A percentile compares a stretch with the other conserved stretches of the same genome.
Evolutionary conservation across 2,797 vertebrate genomes (phyloP).

Genomic region (Nannoperca australis): DNA sequence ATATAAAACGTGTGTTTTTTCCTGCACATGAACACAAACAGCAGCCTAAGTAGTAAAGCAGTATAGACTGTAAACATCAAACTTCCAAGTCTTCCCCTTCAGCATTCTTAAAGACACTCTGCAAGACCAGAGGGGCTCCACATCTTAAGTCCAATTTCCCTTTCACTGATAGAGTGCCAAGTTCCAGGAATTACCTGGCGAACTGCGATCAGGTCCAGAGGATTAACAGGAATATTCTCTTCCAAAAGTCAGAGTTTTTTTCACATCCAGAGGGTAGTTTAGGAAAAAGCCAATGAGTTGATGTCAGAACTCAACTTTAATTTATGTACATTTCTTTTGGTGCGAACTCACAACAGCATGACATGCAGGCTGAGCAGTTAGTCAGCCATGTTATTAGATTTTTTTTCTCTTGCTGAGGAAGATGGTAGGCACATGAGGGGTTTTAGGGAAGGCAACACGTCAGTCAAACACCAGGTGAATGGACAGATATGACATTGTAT

Average conservation of each 20-base stretch:
- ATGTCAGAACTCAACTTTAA: slow-evolving; percentile 79
- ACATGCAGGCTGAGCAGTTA: slow-evolving; percentile 80
- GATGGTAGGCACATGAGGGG: slow-evolving; percentile 47
- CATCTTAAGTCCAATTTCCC: slow-evolving; percentile 68
- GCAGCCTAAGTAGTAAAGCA: slow-evolving; percentile 20
- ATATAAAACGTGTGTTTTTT: neutral
- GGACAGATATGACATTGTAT: slow-evolving; percentile 53
- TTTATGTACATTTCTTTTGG: slow-evolving; percentile 80
- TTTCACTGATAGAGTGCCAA: slow-evolving; percentile 69
- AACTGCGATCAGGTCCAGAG: slow-evolving; percentile 66
- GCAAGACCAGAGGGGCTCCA: slow-evolving; percentile 58
- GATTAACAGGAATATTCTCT: slow-evolving; percentile 73
- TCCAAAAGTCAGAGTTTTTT: slow-evolving; percentile 61
- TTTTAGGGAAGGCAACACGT: slow-evolving; percentile 54
- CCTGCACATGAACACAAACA: slow-evolving; percentile 13
- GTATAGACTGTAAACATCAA: slow-evolving; percentile 42
- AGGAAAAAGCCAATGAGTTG: slow-evolving; percentile 68
- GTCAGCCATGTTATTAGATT: slow-evolving; percentile 86
- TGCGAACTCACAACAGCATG: slow-evolving; percentile 77
- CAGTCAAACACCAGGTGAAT: slow-evolving; percentile 57
- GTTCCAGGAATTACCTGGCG: slow-evolving; percentile 75
- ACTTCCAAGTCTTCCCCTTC: slow-evolving; percentile 50
- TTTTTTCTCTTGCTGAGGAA: slow-evolving; percentile 51
- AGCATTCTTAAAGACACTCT: slow-evolving; percentile 57
- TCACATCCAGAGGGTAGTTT: slow-evolving; percentile 65